These are phyloP conservation scores for Cephus pygmeus DNA, from an alignment of 2,888 invertebrate genomes.

Conservation along the genomic window DNA sequence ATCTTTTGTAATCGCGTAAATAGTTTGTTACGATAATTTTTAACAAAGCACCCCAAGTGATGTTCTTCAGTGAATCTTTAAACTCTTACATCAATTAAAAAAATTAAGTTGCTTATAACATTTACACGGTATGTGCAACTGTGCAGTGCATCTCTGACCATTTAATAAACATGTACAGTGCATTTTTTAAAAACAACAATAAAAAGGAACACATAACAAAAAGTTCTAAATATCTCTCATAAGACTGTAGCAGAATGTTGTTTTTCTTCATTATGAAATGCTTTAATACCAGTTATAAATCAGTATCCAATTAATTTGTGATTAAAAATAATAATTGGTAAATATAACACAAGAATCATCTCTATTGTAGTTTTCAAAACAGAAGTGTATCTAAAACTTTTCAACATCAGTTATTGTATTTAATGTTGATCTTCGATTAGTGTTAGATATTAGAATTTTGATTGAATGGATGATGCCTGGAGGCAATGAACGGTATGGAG, in stretches of 20 bases:
- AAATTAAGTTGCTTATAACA: not conserved
- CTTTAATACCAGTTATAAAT: not conserved
- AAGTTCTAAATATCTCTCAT: not conserved
- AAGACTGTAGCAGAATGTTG: not conserved
- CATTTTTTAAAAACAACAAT: not conserved
- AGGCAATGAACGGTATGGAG: slow-evolving; percentile 66
- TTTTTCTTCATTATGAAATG: not conserved
- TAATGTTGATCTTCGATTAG: not conserved
- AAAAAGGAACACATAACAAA: not conserved
- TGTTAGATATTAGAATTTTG: slow-evolving; percentile 25
- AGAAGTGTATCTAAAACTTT: not conserved
- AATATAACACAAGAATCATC: not conserved
- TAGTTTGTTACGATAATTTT: not conserved
- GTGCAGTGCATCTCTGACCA: not conserved
- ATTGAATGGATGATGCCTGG: slow-evolving; percentile 62
- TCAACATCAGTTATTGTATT: not conserved
- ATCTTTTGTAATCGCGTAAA: not conserved
- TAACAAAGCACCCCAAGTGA: not conserved
- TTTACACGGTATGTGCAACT: not conserved
- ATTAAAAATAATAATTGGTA: not conserved
- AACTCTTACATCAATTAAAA: not conserved
- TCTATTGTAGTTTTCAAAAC: not conserved
- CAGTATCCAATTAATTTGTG: not conserved
- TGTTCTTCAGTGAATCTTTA: not conserved
- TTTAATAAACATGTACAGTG: not conserved